Percentiles rank a stretch among this genome's conserved stretches.
These are phyloP conservation scores for Brienomyrus longianalis DNA, from an alignment of 2,113 vertebrate genomes.

Conservation along the genomic window DNA sequence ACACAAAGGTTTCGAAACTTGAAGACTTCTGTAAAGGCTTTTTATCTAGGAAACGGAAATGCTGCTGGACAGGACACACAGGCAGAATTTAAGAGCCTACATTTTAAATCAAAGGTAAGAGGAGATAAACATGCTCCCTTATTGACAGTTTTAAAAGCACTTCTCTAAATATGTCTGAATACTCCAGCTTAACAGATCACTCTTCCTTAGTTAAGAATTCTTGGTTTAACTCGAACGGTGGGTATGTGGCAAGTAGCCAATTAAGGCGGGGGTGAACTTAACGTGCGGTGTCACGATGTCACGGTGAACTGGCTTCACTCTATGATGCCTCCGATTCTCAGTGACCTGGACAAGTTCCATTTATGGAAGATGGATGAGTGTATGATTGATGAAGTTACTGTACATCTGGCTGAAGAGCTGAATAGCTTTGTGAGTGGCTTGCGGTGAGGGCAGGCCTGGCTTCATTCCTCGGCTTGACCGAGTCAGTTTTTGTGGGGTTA, in stretches of 20 bases:
- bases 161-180: not conserved
- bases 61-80: not conserved
- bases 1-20: not conserved
- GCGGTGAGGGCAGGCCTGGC: not conserved
- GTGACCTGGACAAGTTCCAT: not conserved
- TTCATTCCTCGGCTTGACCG: not conserved
- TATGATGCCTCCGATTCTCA: not conserved
- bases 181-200: not conserved
- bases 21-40: not conserved
- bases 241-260: not conserved
- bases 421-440: not conserved
- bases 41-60: not conserved
- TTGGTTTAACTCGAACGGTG: not conserved
- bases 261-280: not conserved
- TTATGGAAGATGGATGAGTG: not conserved
- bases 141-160: not conserved
- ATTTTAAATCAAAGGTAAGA: not conserved
- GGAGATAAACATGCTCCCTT: not conserved
- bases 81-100: not conserved
- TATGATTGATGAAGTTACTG: not conserved
- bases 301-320: not conserved
- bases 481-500: not conserved
- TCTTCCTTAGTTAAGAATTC: not conserved
- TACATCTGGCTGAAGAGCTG: not conserved
- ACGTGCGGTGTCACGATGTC: not conserved